phyloP scores from a whole-genome alignment of 2,888 invertebrate species.

The Beris chalybata region DNA sequence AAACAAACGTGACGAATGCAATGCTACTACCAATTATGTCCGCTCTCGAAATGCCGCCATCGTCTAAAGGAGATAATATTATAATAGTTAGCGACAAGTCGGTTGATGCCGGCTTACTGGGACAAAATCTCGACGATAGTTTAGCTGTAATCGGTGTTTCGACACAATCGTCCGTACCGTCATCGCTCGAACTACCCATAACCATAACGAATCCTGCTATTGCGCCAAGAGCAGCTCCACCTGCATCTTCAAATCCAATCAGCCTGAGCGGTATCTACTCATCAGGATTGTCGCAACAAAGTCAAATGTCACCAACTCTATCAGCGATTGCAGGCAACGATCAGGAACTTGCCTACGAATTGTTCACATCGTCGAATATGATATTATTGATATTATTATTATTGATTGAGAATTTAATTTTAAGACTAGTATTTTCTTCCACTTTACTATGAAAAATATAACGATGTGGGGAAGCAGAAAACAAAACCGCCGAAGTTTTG shows the following conservation, averaged over 20 bases:
- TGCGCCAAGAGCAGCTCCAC: constrained; percentile 60
- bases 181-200: constrained; percentile 73
- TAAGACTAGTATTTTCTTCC: no score
- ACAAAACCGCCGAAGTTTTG: no score
- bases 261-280: constrained; percentile 40
- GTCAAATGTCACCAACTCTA: constrained; percentile 37
- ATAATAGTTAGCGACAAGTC: constrained; percentile 44
- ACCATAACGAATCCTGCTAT: constrained; percentile 77
- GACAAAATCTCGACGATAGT: constrained; percentile 59
- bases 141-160: constrained; percentile 64
- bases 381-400: background rate
- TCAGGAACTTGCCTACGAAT: constrained; percentile 19
- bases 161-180: constrained; percentile 61
- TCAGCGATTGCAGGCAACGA: constrained; percentile 23
- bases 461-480: no score
- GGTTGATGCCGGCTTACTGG: constrained; percentile 37
- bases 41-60: constrained; percentile 69
- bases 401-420: no score
- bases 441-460: no score
- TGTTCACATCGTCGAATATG: constrained; percentile 33
- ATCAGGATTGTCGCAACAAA: constrained; percentile 32
- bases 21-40: constrained; percentile 83
- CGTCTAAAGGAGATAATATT: constrained; percentile 42
- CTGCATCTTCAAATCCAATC: constrained; percentile 40
- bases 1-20: constrained; percentile 75